Evolutionary conservation across 2,797 vertebrate genomes (phyloP).

Genomic region (Agapornis canus): DNA sequence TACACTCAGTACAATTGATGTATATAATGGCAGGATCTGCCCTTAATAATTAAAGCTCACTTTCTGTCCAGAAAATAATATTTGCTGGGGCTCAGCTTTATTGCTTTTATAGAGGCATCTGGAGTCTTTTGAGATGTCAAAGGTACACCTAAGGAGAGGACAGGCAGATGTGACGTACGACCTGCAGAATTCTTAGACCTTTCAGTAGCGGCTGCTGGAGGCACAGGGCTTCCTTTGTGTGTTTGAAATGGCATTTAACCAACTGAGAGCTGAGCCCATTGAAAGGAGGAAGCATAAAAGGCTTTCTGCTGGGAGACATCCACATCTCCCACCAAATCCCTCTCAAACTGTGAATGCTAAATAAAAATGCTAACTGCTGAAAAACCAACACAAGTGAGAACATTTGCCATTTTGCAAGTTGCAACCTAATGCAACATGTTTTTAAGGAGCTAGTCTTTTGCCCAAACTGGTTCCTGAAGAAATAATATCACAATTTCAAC

Average conservation of each 20-base stretch:
- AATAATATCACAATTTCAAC: neutral
- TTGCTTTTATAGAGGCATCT: neutral
- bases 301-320: neutral
- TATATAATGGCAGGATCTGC: neutral
- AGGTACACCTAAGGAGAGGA: neutral
- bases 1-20: neutral
- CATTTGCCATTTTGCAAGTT: neutral
- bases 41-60: neutral
- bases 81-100: neutral
- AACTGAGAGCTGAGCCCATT: neutral
- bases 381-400: neutral
- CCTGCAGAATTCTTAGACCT: neutral
- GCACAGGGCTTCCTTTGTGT: neutral
- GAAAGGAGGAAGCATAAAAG: neutral
- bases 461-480: neutral
- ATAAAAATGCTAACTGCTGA: neutral
- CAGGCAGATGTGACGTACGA: neutral
- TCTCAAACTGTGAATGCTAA: neutral
- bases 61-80: neutral
- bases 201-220: neutral
- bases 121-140: neutral
- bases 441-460: neutral
- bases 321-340: neutral
- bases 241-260: neutral
- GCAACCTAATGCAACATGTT: neutral